Base-by-base conservation (phyloP, 2,113 vertebrate genomes). In the Grammomys dolichurus region DNA sequence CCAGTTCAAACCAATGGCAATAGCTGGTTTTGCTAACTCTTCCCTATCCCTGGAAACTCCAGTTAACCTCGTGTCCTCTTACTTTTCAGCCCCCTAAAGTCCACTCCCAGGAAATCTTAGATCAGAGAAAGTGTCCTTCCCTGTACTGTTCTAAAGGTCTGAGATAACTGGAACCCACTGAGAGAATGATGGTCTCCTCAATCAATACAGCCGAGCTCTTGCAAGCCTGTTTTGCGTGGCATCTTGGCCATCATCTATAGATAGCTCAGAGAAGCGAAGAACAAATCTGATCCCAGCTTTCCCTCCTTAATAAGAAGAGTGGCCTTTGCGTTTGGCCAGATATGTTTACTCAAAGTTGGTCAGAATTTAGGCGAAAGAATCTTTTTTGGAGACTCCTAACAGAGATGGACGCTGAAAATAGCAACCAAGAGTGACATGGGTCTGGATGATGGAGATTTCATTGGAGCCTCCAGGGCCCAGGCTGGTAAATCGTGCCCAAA, bases 231-330 rank as follows among this genome's bases (percentile, higher is more conserved):
- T 94, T 90, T 65, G 28, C 16, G 36, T 28, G 26, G 11, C 6
- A 60, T 13, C 17, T 73, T n/a, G 54, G 24, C 33, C 9, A 24
- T 65, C 9, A 11, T 11, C 51, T 3, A 2, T 1, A 77, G 82
- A 60, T 0, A 36, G 81, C 43, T 60, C 17, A 20, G 75, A 89
- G 51, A 48, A 56, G 7, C 19, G 56, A 36, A 87, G 54, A 60
- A 16, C 14, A 51, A 48, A 84, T 90, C 93, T 76, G 85, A 93
- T 80, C 54, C 58, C 88, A 90, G 16, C 20, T 69, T 17, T 92
- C 20, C 12, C 36, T 92, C 16, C 16, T 31, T 60, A 56, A n/a
- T 60, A 54, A 81, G 89, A 86, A 54, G 7, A 48, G 20, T 43
- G 56, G 8, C 40, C 92, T 82, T 95, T 81, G 31, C 75, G 19